A percentile compares a stretch with the other conserved stretches of the same genome.
These are phyloP conservation scores for Lasioglossum pauxillum DNA, from an alignment of 2,888 invertebrate species.

Conservation along the genomic window DNA sequence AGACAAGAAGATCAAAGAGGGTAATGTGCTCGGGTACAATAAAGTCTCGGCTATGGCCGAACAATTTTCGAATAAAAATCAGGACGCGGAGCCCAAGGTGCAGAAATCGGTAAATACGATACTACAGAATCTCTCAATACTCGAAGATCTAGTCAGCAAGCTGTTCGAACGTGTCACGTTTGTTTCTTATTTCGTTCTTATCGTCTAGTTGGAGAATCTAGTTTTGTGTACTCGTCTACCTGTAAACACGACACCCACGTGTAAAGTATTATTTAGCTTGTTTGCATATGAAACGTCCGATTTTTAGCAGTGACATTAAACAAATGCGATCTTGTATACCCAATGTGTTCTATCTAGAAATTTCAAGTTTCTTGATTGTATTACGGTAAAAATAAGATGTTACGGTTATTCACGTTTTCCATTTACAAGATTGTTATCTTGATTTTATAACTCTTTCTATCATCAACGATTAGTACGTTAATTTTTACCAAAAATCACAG, in stretches of 20 bases:
- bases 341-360: too few relatives aligned
- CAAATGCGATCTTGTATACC: too few relatives aligned
- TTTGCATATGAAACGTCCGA: too few relatives aligned
- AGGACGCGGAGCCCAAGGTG: slow-evolving; percentile 85
- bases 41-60: slow-evolving; percentile 96
- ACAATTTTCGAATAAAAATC: slow-evolving; percentile 87
- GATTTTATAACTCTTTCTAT: too few relatives aligned
- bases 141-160: slow-evolving; percentile 58
- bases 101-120: slow-evolving; percentile 86
- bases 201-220: background rate
- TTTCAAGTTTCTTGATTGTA: too few relatives aligned
- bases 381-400: too few relatives aligned
- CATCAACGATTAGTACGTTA: too few relatives aligned
- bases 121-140: slow-evolving; percentile 43
- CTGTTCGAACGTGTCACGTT: slow-evolving; percentile 35
- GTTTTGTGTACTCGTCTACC: slow-evolving; percentile 15
- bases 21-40: slow-evolving; percentile 89
- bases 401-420: too few relatives aligned
- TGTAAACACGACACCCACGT: slow-evolving; percentile 1
- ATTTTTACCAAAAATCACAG: too few relatives aligned
- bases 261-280: background rate
- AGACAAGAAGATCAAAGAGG: slow-evolving; percentile 91
- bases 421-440: too few relatives aligned
- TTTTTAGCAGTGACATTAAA: too few relatives aligned
- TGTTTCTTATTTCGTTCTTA: slow-evolving; percentile 19